phyloP scores from a whole-genome alignment of 1,140 invertebrate species.

The Musca domestica region DNA sequence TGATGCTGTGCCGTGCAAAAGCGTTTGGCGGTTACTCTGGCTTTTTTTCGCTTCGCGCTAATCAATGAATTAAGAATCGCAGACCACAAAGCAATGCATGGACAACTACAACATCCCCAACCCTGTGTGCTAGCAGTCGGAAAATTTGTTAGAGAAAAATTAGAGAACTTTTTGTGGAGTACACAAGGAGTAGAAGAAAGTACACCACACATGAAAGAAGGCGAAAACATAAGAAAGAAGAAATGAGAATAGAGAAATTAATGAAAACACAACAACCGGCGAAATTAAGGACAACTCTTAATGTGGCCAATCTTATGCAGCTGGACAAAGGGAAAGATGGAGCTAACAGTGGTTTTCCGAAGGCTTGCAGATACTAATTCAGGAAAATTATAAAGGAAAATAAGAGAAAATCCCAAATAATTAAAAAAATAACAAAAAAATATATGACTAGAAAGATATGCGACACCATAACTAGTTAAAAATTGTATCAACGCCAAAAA shows the following conservation, averaged over 20 bases:
- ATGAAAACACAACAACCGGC: neutral
- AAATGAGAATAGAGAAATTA: neutral
- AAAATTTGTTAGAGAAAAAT: slow-evolving; percentile 6
- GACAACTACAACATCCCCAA: neutral
- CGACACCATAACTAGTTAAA: no score
- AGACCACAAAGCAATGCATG: neutral
- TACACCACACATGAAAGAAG: neutral
- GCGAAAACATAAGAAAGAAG: neutral
- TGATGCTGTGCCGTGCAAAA: no score
- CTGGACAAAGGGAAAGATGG: no score
- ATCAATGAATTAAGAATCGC: slow-evolving; percentile 16
- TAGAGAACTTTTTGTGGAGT: slow-evolving; percentile 1
- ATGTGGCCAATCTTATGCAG: no score
- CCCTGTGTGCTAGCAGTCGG: no score
- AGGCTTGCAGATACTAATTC: no score
- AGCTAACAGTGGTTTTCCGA: no score
- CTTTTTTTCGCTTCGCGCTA: slow-evolving; percentile 10
- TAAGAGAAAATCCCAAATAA: no score
- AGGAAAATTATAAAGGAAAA: no score
- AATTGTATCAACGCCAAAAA: no score
- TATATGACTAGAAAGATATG: no score
- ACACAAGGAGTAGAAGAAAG: neutral
- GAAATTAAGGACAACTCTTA: neutral
- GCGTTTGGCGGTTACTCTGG: neutral
- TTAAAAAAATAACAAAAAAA: no score